A percentile compares a stretch with the other conserved stretches of the same genome.
Conservation (phyloP, 2,888 invertebrate species). For the Sicus ferrugineus region DNA sequence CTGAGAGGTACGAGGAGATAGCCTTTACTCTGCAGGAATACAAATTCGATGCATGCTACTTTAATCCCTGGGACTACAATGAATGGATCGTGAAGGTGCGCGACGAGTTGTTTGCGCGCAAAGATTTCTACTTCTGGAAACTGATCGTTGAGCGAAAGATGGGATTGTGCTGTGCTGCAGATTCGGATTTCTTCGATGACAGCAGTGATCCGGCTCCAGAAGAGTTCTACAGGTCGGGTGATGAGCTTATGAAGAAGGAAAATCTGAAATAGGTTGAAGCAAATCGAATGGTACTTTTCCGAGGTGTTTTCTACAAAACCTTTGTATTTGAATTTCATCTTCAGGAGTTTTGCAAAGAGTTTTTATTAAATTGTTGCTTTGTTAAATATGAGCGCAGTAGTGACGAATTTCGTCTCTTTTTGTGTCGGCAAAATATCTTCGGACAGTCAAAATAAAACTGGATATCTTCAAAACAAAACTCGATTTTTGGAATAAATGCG, state of each 20-base stretch:
- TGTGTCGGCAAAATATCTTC: too few species aligned
- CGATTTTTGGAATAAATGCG: too few species aligned
- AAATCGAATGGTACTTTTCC: too few species aligned
- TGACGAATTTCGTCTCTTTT: too few species aligned
- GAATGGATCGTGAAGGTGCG: constrained; percentile 49
- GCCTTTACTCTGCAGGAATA: constrained; percentile 26
- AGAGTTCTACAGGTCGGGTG: constrained; percentile 42
- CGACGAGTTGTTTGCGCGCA: constrained; percentile 41
- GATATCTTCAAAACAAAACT: too few species aligned
- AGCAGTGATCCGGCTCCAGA: constrained; percentile 40
- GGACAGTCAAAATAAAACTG: too few species aligned
- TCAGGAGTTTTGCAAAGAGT: too few species aligned
- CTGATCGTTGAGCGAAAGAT: constrained; percentile 41
- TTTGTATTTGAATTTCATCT: too few species aligned
- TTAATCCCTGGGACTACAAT: constrained; percentile 48
- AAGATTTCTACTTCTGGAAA: constrained; percentile 45
- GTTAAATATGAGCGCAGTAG: too few species aligned
- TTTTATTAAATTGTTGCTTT: too few species aligned
- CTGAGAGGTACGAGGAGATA: constrained; percentile 18
- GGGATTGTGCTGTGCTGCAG: constrained; percentile 44
- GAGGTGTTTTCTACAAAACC: too few species aligned
- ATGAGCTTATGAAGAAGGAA: constrained; percentile 4
- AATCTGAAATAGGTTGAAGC: too few species aligned
- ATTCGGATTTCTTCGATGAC: constrained; percentile 45
- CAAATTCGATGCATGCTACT: constrained; percentile 58